Conservation (phyloP, 2,888 invertebrate species). For the Watsonalla cultraria region DNA sequence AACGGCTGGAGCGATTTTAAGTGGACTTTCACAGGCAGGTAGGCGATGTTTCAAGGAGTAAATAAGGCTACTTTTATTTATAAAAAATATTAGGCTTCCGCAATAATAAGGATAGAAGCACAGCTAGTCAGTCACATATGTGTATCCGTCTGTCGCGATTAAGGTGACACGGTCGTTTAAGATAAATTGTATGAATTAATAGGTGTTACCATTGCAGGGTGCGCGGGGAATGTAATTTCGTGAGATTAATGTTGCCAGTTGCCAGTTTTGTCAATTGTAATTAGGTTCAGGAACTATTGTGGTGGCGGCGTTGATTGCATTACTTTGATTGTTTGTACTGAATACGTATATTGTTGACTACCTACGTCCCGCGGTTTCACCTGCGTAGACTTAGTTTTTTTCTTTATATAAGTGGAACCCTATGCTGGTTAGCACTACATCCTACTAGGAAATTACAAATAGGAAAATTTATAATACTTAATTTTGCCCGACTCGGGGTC, state of each 20-base stretch:
- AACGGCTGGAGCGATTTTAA: too few species aligned
- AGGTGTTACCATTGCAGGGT: constrained; percentile 3
- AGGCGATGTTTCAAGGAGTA: too few species aligned
- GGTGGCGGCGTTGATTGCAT: neutral
- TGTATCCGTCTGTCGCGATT: constrained; percentile 4
- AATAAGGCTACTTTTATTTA: too few species aligned
- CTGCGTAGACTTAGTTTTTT: too few species aligned
- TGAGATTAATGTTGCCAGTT: constrained; percentile 1
- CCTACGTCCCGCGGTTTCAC: neutral
- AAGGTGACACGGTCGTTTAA: constrained; percentile 8
- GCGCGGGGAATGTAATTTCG: constrained; percentile 3
- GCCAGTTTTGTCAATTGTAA: neutral
- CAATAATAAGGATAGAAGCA: too few species aligned
- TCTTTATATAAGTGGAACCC: too few species aligned
- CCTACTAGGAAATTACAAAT: too few species aligned
- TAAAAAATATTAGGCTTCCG: too few species aligned
- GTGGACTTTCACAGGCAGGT: too few species aligned
- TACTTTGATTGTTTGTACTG: neutral
- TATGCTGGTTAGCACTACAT: too few species aligned
- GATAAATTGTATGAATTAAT: constrained; percentile 15
- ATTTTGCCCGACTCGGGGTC: too few species aligned
- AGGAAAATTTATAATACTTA: too few species aligned
- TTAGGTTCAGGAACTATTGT: neutral
- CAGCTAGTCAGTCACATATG: neutral
- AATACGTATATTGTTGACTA: neutral